These are phyloP conservation scores for Gallinago stenura DNA, from an alignment of 2,797 vertebrate genomes.

Conservation along the genomic window DNA sequence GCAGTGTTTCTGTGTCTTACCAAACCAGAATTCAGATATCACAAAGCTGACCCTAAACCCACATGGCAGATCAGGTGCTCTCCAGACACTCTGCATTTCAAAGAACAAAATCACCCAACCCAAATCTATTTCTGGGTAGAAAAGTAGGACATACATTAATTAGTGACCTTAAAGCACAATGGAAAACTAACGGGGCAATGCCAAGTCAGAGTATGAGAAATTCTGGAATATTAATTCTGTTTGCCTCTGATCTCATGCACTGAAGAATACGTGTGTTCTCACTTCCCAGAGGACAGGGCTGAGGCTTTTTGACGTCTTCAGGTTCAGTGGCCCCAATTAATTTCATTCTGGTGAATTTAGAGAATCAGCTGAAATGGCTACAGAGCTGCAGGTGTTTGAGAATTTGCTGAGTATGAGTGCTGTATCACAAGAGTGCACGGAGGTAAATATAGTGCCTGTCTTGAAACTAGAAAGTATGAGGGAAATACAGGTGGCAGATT, in stretches of 20 bases:
- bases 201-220: constrained; percentile 65
- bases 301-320: constrained; percentile 10
- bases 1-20: neutral
- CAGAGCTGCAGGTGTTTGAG: constrained; percentile 12
- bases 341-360: neutral
- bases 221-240: constrained; percentile 48
- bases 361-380: constrained; percentile 28
- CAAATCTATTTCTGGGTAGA: constrained; percentile 41
- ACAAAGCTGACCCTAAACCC: constrained; percentile 16
- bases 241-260: constrained; percentile 45
- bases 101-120: constrained; percentile 1
- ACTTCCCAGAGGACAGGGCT: constrained; percentile 43
- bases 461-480: neutral
- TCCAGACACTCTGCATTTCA: constrained; percentile 64
- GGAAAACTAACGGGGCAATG: constrained; percentile 65
- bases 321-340: neutral
- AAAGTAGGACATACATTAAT: constrained; percentile 68
- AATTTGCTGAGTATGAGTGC: fast-evolving
- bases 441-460: neutral
- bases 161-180: constrained; percentile 65
- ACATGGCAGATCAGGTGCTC: neutral
- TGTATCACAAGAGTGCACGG: neutral
- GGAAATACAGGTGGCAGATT: neutral
- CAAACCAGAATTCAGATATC: constrained; percentile 10
- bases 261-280: neutral